phyloP scores from a whole-genome alignment of 2,888 invertebrate species.

The Drosophila austrosaltans region DNA sequence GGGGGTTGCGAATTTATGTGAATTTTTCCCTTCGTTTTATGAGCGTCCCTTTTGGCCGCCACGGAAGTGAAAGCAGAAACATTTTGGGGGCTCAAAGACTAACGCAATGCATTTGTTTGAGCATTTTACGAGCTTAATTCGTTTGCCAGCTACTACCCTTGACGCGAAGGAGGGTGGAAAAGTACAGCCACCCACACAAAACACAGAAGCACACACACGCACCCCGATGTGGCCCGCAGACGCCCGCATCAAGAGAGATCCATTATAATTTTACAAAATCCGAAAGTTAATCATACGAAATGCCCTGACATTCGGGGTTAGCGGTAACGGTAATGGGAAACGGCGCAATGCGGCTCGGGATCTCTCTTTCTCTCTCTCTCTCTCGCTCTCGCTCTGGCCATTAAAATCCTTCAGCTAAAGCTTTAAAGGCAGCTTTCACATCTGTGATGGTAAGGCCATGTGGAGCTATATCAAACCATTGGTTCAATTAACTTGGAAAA shows the following conservation, averaged over 20 bases:
- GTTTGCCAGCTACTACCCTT: slow-evolving; percentile 54
- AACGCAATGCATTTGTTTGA: slow-evolving; percentile 53
- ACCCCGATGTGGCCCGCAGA: slow-evolving; percentile 24
- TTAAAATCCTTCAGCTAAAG: slow-evolving; percentile 45
- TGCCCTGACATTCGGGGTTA: slow-evolving; percentile 31
- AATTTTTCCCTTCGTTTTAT: slow-evolving; percentile 60
- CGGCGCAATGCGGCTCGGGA: slow-evolving; percentile 50
- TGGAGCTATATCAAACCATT: neutral
- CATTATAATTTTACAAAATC: slow-evolving; percentile 75
- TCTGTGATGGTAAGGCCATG: slow-evolving; percentile 2
- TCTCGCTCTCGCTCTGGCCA: slow-evolving; percentile 1
- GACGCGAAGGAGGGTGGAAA: slow-evolving; percentile 48
- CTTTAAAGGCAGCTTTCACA: slow-evolving; percentile 16
- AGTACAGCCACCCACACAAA: slow-evolving; percentile 25
- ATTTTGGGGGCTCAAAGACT: slow-evolving; percentile 15
- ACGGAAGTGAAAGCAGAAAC: slow-evolving; percentile 53
- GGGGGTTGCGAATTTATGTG: slow-evolving; percentile 70
- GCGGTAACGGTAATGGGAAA: slow-evolving; percentile 31
- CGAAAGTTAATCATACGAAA: slow-evolving; percentile 74
- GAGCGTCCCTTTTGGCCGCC: slow-evolving; percentile 53
- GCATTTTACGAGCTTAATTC: slow-evolving; percentile 76
- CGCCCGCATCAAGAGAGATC: slow-evolving; percentile 31
- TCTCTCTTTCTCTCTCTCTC: too few relatives aligned
- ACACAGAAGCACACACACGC: slow-evolving; percentile 23
- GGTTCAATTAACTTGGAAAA: slow-evolving; percentile 8